Evolutionary conservation across 1,140 invertebrate genomes (phyloP).

Genomic region (Pseudomyrmex gracilis): DNA sequence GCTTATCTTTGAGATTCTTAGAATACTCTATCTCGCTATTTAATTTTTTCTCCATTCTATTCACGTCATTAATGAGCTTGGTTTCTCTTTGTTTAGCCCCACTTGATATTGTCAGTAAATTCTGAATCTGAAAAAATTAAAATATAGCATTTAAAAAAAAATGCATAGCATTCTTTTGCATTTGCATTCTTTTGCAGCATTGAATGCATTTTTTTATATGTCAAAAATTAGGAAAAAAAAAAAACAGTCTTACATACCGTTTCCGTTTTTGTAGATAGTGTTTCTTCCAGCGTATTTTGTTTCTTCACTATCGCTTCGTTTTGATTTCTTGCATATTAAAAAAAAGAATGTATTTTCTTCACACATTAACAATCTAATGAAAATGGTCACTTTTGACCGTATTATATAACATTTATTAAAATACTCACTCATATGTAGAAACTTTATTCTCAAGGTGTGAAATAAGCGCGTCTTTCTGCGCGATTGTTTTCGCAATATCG

Average conservation of each 20-base stretch:
- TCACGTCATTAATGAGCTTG: conserved; percentile 21
- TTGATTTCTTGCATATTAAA: conserved; percentile 27
- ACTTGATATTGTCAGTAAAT: neutral
- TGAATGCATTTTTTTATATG: too few species aligned
- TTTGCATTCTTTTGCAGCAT: too few species aligned
- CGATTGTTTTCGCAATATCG: neutral
- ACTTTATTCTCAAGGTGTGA: conserved; percentile 46
- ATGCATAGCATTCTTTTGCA: neutral
- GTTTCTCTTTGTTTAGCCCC: conserved; percentile 19
- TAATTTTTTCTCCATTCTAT: conserved; percentile 42
- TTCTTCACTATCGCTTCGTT: neutral
- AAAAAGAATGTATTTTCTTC: neutral
- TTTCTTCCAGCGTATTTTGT: conserved; percentile 15
- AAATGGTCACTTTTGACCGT: neutral
- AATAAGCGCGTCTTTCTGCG: conserved; percentile 42
- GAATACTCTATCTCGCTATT: neutral
- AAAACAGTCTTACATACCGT: neutral
- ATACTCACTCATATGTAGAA: conserved; percentile 33
- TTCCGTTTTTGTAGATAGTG: conserved; percentile 17
- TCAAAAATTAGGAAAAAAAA: too few species aligned
- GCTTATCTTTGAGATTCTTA: conserved; percentile 35
- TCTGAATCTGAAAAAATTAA: conserved; percentile 21
- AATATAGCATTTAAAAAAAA: neutral
- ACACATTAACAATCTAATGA: neutral
- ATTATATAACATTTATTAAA: conserved; percentile 1